Base-by-base conservation (phyloP, 2,113 vertebrate species). In the Daboia siamensis region DNA sequence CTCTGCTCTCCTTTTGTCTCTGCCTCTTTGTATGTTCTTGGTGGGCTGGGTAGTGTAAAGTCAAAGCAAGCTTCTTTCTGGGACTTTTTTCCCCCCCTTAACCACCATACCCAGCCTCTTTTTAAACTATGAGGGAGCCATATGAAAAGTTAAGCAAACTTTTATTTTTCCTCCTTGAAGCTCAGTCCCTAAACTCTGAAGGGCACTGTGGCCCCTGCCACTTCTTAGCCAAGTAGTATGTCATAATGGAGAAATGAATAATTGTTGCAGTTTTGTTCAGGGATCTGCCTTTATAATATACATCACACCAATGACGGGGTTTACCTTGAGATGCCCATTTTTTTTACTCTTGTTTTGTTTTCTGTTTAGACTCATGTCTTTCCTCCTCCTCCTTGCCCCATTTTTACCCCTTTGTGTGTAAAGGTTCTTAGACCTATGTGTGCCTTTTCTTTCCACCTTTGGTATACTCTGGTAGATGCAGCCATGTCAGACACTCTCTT, bases 391-490 rank as follows among this genome's bases (percentile, higher is more conserved):
- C 90, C 33, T 24, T 2, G 24, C 44, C 9, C 21, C 92, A 93
- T 48, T 90, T 91, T 87, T 61, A 96, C 94, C 95, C 95, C 95
- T 95, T 94, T 24, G 90, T 92, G 74, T 1, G 93, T 95, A 96
- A 92, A 94, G 93, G 74, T 94, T 94, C 96, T 95, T 97, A 95
- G 97, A 96, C 98, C 97, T 97, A 97, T 95, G 98, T 98, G 98
- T 99, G 99, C 99, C 99, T 99, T 98, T 98, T 98, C 98, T 98
- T 98, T 97, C 98, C 98, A 98, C 98, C 98, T 98, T 98, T 97
- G 98, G 97, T 98, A 98, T 98, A 98, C 98, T 98, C 97, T 97
- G 96, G 97, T 98, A 98, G 98, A 98, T 96, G 96, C 98, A 98
- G 98, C 96, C 91, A 95, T 97, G 95, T 97, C 98, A 97, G 96